Evolutionary conservation across 2,888 invertebrate genomes (phyloP), one percentile per base, ranked within the genome.

Genomic region (Synanthedon tipuliformis): DNA sequence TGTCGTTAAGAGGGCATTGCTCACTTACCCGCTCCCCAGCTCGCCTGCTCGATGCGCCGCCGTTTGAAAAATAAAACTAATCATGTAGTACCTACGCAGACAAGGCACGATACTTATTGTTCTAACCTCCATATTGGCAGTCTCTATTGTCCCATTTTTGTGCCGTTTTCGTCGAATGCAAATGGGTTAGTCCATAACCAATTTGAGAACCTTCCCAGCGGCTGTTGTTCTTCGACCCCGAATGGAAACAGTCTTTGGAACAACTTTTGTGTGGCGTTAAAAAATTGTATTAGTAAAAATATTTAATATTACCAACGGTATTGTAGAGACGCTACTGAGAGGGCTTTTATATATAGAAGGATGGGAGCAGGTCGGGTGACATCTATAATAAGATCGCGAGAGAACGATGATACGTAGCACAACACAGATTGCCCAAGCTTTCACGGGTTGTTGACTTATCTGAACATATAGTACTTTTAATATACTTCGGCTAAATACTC

Each of bases 331-430:
- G 16, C n/a, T 12, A 34, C 45, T 48, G 52, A 51, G 49, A 49
- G 8, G 49, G 23, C 73, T 83, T 86, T 86, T 79, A 86, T 86
- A 80, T 85, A 87, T 83, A 83, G 75, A 78, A 78, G 80, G 82
- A 86, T 84, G 79, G 78, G 75, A 78, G 82, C 82, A 81, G 86
- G 82, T 84, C 84, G 81, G 78, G 74, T 86, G 86, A 84, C 87
- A 83, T 82, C 87, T 87, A 87, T 82, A 85, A 84, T 86, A 86
- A 87, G 86, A 81, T 69, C 80, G 78, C 82, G 80, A 68, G 81
- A 81, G 81, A 82, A 80, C 77, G 75, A 72, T 78, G 74, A 81
- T 78, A 77, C 78, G 74, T 69, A 76, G 74, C 71, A 69, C 68
- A 34, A 34, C 34, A 68, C 70, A 73, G 73, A 78, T 81, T 81